phyloP scores from a whole-genome alignment of 2,888 invertebrate species.

The Cephus runcator region DNA sequence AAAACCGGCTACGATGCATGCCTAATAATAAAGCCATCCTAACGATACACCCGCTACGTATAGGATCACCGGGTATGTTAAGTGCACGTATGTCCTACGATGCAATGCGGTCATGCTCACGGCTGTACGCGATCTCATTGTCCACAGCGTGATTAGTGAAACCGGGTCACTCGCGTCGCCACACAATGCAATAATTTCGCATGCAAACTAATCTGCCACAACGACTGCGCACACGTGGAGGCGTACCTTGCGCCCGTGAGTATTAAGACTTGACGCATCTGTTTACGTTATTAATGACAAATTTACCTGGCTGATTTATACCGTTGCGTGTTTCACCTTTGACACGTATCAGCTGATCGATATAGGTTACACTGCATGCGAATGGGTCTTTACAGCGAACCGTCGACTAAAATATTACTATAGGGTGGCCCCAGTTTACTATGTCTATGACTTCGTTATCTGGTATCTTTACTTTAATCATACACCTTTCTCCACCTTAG shows the following conservation, averaged over 20 bases:
- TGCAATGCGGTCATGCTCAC: constrained; percentile 37
- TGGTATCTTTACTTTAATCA: background rate
- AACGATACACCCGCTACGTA: constrained; percentile 35
- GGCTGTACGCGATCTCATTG: constrained; percentile 48
- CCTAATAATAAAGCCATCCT: constrained; percentile 36
- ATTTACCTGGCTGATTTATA: background rate
- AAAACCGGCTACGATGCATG: background rate
- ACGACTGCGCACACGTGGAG: background rate
- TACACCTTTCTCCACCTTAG: background rate
- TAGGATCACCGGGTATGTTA: constrained; percentile 3
- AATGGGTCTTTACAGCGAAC: background rate
- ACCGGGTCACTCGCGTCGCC: constrained; percentile 48
- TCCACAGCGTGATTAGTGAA: constrained; percentile 47
- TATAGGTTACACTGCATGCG: background rate
- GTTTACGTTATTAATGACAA: background rate
- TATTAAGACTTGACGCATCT: background rate
- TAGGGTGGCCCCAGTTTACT: background rate
- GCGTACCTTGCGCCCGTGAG: background rate
- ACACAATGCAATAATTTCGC: constrained; percentile 46
- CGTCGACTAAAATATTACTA: too few relatives aligned
- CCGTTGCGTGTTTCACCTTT: background rate
- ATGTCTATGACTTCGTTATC: background rate
- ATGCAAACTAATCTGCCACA: constrained; percentile 45
- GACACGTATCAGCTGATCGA: background rate
- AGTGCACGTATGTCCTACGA: constrained; percentile 7